These are phyloP conservation scores for Meiosimyza decipiens DNA, from an alignment of 2,888 invertebrate genomes.

Conservation along the genomic window DNA sequence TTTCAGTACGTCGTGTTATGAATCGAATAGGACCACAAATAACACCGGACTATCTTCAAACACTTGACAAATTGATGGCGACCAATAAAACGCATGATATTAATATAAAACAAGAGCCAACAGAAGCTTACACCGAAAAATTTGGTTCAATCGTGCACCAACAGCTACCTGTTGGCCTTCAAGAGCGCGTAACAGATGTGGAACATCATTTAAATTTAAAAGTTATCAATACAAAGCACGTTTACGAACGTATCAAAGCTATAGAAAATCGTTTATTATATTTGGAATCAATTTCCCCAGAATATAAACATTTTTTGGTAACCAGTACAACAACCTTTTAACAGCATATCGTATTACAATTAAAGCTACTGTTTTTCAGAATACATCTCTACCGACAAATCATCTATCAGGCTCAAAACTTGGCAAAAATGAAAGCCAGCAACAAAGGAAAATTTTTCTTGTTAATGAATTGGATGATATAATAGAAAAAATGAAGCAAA, in stretches of 20 bases:
- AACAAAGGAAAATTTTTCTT: conserved; percentile 13
- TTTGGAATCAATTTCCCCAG: conserved; percentile 82
- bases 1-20: conserved; percentile 75
- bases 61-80: conserved; percentile 68
- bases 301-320: conserved; percentile 80
- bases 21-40: conserved; percentile 80
- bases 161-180: conserved; percentile 67
- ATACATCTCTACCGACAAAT: too few relatives aligned
- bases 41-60: conserved; percentile 65
- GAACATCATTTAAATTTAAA: conserved; percentile 71
- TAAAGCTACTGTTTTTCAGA: too few relatives aligned
- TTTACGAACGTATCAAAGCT: conserved; percentile 77
- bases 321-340: conserved; percentile 29
- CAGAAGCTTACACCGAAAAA: background rate
- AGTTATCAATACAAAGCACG: conserved; percentile 71
- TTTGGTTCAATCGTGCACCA: background rate
- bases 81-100: conserved; percentile 12
- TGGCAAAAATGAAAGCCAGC: background rate
- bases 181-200: conserved; percentile 75
- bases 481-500: conserved; percentile 31
- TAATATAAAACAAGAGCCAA: conserved; percentile 36
- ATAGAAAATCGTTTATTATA: conserved; percentile 80
- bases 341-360: too few relatives aligned
- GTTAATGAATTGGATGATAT: conserved; percentile 24
- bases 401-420: background rate